Percentiles rank a stretch among this genome's conserved stretches.
Conservation (phyloP, 2,797 vertebrate genomes). For the Heteromormyrus szaboi region DNA sequence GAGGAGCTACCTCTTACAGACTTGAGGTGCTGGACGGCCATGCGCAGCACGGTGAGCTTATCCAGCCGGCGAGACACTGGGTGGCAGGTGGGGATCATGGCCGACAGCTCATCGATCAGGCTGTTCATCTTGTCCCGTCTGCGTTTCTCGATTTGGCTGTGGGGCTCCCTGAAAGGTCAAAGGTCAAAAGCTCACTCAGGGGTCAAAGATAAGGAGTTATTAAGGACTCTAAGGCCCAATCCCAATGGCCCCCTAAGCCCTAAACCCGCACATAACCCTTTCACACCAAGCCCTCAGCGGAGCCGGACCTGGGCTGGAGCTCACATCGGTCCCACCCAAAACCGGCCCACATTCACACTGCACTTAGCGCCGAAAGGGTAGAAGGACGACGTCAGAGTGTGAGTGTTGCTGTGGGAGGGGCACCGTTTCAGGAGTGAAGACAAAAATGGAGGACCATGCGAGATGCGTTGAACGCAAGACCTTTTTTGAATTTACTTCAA, state of each 20-base stretch:
- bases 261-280: background rate
- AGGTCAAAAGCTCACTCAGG: background rate
- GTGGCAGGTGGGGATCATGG: constrained; percentile 86
- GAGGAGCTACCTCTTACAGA: constrained; percentile 74
- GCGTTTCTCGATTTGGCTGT: constrained; percentile 90
- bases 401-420: background rate
- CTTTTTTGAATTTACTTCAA: too few relatives aligned
- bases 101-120: constrained; percentile 83
- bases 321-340: background rate
- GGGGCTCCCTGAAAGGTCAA: constrained; percentile 71
- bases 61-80: constrained; percentile 81
- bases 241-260: background rate
- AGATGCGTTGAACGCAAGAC: background rate
- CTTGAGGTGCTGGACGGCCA: constrained; percentile 87
- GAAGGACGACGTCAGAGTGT: background rate
- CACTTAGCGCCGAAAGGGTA: background rate
- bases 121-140: constrained; percentile 93
- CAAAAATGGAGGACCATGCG: background rate
- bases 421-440: background rate
- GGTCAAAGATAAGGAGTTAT: background rate
- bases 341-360: background rate
- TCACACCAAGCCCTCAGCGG: background rate
- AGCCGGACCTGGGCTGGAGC: background rate
- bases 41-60: constrained; percentile 86
- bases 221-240: background rate